Conservation (phyloP, 2,888 invertebrate genomes). For the Drosophila phalerata region DNA sequence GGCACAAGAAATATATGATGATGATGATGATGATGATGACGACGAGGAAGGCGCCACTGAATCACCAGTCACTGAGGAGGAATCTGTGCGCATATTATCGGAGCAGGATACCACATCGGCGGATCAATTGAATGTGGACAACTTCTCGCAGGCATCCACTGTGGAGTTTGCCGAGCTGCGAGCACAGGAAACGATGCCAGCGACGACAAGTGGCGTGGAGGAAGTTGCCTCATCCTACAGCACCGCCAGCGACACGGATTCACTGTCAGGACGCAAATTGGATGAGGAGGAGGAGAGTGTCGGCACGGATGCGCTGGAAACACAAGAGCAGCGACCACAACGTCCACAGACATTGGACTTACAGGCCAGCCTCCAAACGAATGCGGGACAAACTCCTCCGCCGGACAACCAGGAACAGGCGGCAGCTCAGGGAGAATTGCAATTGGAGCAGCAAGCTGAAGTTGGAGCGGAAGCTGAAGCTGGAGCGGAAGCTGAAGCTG, state of each 20-base stretch:
- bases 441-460: constrained; percentile 18
- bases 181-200: constrained; percentile 45
- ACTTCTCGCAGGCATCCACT: constrained; percentile 85
- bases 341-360: constrained; percentile 84
- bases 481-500: no score
- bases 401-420: constrained; percentile 4
- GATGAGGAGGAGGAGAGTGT: constrained; percentile 47
- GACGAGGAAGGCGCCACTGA: constrained; percentile 48
- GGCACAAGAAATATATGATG: constrained; percentile 1
- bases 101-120: constrained; percentile 70
- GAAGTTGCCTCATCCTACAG: constrained; percentile 71
- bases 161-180: constrained; percentile 84
- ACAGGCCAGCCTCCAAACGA: constrained; percentile 61
- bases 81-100: constrained; percentile 66
- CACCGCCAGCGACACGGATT: constrained; percentile 79
- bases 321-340: constrained; percentile 69
- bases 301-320: constrained; percentile 53
- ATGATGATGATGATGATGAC: constrained; percentile 24
- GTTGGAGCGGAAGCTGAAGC: not conserved
- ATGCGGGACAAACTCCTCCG: constrained; percentile 83
- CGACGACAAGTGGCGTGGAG: constrained; percentile 19
- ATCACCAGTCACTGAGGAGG: constrained; percentile 64
- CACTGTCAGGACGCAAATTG: constrained; percentile 64
- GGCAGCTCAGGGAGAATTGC: not conserved
- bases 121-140: constrained; percentile 83